phyloP scores from a whole-genome alignment of 1,140 invertebrate species.

The Triops cancriformis region DNA sequence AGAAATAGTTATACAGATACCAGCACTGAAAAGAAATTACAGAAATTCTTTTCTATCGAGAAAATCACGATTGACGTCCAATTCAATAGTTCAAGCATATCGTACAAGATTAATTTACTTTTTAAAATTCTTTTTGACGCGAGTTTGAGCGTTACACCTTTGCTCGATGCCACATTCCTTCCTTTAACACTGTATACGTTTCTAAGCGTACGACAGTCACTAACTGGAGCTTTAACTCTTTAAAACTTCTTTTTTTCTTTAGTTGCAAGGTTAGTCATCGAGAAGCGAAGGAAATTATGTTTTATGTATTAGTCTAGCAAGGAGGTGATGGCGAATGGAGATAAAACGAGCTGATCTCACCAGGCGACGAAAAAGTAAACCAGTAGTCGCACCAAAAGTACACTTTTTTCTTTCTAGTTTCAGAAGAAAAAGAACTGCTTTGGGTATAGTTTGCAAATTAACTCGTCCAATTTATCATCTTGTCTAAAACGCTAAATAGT shows the following conservation, averaged over 20 bases:
- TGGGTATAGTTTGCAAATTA: neutral
- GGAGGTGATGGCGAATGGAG: neutral
- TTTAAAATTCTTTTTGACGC: too few species aligned
- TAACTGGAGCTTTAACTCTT: neutral
- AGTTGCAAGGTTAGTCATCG: neutral
- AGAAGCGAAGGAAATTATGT: neutral
- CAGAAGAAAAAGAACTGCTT: neutral
- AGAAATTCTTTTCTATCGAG: too few species aligned
- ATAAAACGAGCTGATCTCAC: neutral
- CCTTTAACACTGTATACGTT: too few species aligned
- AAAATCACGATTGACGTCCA: too few species aligned
- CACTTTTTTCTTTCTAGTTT: neutral
- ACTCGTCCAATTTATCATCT: neutral
- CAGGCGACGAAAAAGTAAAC: conserved; percentile 9
- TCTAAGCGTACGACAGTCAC: too few species aligned
- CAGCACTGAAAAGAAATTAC: too few species aligned
- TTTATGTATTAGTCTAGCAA: neutral
- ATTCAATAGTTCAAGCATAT: too few species aligned
- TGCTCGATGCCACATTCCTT: too few species aligned
- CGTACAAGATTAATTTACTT: too few species aligned
- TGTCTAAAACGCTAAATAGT: neutral
- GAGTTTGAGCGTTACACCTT: too few species aligned
- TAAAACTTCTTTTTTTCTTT: neutral
- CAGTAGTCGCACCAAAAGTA: neutral
- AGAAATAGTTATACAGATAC: too few species aligned